A percentile compares a stretch with the other conserved stretches of the same genome.
Evolutionary conservation across 2,888 invertebrate genomes (phyloP).

Genomic region (Hydriomena furcata): DNA sequence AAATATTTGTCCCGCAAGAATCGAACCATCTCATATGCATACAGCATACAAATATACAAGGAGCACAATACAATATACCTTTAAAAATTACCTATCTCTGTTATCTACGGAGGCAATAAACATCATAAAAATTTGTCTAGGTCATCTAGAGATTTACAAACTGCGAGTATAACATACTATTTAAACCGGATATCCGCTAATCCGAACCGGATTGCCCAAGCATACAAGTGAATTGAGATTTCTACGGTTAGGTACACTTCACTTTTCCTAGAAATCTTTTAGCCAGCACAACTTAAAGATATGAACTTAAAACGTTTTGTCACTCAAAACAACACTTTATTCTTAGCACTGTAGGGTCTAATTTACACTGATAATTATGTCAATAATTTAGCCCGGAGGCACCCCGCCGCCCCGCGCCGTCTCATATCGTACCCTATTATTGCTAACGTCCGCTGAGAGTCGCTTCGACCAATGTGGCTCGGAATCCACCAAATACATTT

Average conservation of each 20-base stretch:
- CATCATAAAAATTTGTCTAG: neutral
- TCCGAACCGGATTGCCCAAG: slow-evolving; percentile 24
- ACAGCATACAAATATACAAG: no score
- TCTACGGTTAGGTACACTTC: slow-evolving; percentile 26
- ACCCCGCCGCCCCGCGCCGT: slow-evolving; percentile 24
- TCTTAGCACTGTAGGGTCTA: slow-evolving; percentile 57
- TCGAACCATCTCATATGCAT: no score
- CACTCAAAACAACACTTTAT: slow-evolving; percentile 62
- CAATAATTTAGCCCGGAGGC: slow-evolving; percentile 28
- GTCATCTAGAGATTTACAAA: slow-evolving; percentile 5
- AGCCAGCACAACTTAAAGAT: slow-evolving; percentile 43
- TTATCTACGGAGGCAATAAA: neutral
- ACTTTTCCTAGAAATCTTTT: slow-evolving; percentile 33
- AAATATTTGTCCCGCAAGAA: no score
- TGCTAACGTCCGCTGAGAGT: slow-evolving; percentile 35
- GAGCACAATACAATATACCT: no score
- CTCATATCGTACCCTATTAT: slow-evolving; percentile 39
- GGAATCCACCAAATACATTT: neutral
- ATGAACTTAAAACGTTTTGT: slow-evolving; percentile 45
- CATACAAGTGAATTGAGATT: slow-evolving; percentile 34
- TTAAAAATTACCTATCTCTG: neutral
- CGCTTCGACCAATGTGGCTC: slow-evolving; percentile 30
- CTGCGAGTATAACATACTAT: slow-evolving; percentile 11
- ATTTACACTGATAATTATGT: slow-evolving; percentile 39
- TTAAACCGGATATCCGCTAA: neutral